phyloP scores from a whole-genome alignment of 2,113 vertebrate genomes.

The Thalassarche chlororhynchos region DNA sequence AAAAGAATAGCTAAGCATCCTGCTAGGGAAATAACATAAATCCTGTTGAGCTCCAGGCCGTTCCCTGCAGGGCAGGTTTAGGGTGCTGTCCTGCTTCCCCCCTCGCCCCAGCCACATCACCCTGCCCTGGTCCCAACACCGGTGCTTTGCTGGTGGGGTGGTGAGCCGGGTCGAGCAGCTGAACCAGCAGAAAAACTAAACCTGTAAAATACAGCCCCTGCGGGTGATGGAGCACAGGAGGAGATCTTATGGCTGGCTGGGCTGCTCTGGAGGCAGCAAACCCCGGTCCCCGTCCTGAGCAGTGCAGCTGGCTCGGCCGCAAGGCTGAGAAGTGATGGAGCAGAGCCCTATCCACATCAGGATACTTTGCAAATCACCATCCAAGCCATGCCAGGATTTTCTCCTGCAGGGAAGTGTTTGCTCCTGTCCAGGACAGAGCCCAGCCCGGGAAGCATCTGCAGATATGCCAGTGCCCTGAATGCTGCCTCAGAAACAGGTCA shows the following conservation, averaged over 20 bases:
- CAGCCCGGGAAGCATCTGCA: neutral
- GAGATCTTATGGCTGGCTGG: neutral
- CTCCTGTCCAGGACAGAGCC: neutral
- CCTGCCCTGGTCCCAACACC: neutral
- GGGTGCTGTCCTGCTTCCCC: rapidly evolving
- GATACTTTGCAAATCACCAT: neutral
- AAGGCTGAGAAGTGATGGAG: neutral
- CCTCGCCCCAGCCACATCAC: rapidly evolving
- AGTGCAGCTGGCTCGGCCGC: rapidly evolving
- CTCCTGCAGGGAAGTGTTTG: neutral
- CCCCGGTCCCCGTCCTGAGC: rapidly evolving
- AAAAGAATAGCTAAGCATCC: neutral
- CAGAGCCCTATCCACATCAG: neutral
- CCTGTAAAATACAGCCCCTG: rapidly evolving
- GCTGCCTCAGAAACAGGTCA: neutral
- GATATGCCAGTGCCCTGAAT: neutral
- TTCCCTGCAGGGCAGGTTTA: neutral
- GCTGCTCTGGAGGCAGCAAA: neutral
- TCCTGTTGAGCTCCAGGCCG: neutral
- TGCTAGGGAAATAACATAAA: neutral
- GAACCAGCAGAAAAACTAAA: neutral
- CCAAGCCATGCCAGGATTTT: neutral
- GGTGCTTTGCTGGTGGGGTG: neutral
- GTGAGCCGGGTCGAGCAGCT: neutral
- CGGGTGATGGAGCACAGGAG: rapidly evolving